Evolutionary conservation across 2,113 vertebrate species (phyloP), one percentile per base, ranked within the genome.

Genomic region (Climacteris rufus): DNA sequence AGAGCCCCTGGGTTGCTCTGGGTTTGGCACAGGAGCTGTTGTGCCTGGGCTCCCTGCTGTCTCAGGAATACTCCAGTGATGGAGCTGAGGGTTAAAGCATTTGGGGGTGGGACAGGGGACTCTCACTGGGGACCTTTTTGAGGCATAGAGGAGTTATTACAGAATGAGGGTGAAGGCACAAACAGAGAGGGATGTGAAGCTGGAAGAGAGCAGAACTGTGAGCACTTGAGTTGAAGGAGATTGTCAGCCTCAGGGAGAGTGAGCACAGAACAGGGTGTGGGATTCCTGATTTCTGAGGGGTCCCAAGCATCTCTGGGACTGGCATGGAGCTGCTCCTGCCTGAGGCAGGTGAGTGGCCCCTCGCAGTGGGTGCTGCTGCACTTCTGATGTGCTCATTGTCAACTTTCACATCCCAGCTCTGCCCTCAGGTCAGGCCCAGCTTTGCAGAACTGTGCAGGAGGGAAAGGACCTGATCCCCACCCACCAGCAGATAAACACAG

Each of bases 401-500:
- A 2, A 17, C 13, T 83, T 74, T 63, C 65, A 25, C 31, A 21
- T 21, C 81, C 42, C 81, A 87, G 45, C 64, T 53, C 81, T 20
- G 2, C 40, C 27, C 10, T 31, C 35, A 54, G 69, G 61, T 44
- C n/a, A 70, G 50, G 45, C 74, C 60, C 47, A 71, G 56, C 47
- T 68, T 19, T 68, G 61, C 66, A 90, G 81, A 50, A 2, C 22
- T 27, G 21, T 45, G 74, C 64, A 52, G 66, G n/a, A 71, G 47
- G 7, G 14, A 61, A 33, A 42, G 49, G 35, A 33, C 14, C 47
- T 0, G 0, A 23, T 60, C 39, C 61, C 21, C 1, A 0, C 9
- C 39, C 81, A 8, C 21, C 56, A 42, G 63, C 27, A 56, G 82
- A 9, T 6, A 10, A 28, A 49, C 1, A 2, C 0, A 1, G 57